Conservation (phyloP, 2,888 invertebrate species). For the Eueremaeus valkanovi region DNA sequence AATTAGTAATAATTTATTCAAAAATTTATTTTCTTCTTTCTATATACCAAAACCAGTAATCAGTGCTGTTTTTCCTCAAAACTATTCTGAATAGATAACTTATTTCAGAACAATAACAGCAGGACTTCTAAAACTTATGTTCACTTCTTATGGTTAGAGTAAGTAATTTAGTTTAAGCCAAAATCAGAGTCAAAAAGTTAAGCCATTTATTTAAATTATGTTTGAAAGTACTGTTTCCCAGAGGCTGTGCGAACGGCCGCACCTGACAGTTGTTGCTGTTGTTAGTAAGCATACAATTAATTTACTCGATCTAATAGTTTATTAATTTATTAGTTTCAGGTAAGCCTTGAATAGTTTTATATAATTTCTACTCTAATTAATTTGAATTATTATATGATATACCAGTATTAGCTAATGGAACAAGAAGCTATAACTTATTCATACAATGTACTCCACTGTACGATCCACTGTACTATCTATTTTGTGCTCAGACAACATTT, state of each 20-base stretch:
- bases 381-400: too few relatives aligned
- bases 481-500: too few relatives aligned
- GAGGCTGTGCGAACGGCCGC: not conserved
- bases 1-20: conserved; percentile 15
- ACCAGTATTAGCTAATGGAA: too few relatives aligned
- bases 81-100: not conserved
- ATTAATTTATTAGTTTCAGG: not conserved
- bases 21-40: not conserved
- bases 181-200: not conserved
- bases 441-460: too few relatives aligned
- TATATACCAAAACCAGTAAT: not conserved
- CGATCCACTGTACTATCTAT: too few relatives aligned
- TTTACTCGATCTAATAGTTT: not conserved
- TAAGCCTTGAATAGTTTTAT: not conserved
- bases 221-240: not conserved
- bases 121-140: not conserved
- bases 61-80: conserved; percentile 1
- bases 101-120: not conserved
- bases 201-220: conserved; percentile 10
- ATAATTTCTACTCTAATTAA: not conserved
- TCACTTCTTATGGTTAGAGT: not conserved
- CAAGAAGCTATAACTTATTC: too few relatives aligned
- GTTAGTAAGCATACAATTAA: not conserved
- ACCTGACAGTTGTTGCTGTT: not conserved
- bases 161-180: not conserved